Evolutionary conservation across 2,888 invertebrate genomes (phyloP).

Genomic region (Lutraria lutraria): DNA sequence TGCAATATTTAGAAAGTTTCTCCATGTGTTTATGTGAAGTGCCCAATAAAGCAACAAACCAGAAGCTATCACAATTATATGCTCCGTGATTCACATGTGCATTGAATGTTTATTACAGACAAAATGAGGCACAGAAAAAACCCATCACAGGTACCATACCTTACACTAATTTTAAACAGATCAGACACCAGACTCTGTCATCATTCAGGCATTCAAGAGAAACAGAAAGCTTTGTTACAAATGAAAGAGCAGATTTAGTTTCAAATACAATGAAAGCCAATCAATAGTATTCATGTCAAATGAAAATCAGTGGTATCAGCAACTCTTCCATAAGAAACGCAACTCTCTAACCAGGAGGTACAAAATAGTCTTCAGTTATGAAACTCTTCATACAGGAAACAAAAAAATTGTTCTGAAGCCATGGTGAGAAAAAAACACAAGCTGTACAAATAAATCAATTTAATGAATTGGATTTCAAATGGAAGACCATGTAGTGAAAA

Average conservation of each 20-base stretch:
- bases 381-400: neutral
- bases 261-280: neutral
- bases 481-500: neutral
- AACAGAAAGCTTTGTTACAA: neutral
- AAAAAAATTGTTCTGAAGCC: neutral
- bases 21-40: neutral
- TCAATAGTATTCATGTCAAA: neutral
- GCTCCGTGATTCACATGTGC: constrained; percentile 18
- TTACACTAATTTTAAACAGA: neutral
- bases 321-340: neutral
- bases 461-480: constrained; percentile 17
- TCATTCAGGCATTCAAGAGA: neutral
- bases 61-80: constrained; percentile 9
- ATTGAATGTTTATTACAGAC: constrained; percentile 23
- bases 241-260: neutral
- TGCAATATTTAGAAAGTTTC: constrained; percentile 10
- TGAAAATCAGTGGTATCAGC: constrained; percentile 11
- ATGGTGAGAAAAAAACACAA: neutral
- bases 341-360: neutral
- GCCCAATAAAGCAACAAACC: constrained; percentile 15
- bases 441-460: neutral
- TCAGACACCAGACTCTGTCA: neutral
- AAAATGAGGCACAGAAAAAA: neutral
- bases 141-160: constrained; percentile 18
- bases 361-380: neutral